Percentiles rank a stretch among this genome's conserved stretches.
phyloP scores from a whole-genome alignment of 2,797 vertebrate species.

The Melanotaenia maccullochi region DNA sequence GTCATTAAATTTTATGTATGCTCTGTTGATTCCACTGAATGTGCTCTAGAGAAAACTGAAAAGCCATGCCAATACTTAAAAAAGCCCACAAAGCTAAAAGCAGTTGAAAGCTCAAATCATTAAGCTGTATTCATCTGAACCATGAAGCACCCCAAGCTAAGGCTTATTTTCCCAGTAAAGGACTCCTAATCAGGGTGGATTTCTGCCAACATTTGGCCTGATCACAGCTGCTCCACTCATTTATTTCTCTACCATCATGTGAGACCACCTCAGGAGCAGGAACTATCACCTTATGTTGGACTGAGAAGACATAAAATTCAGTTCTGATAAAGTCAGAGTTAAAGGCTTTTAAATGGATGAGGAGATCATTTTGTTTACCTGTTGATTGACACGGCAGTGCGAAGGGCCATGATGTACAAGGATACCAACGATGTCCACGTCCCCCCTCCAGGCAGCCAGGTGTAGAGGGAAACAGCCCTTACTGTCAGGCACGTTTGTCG shows the following conservation, averaged over 20 bases:
- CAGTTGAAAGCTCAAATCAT: background rate
- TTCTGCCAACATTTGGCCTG: background rate
- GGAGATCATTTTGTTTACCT: slow-evolving; percentile 79
- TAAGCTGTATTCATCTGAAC: background rate
- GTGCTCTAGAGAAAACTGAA: background rate
- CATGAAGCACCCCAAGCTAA: background rate
- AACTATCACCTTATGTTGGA: background rate
- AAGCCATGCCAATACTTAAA: background rate
- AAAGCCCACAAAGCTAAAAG: background rate
- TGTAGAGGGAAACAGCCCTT: slow-evolving; percentile 97
- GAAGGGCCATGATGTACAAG: slow-evolving; percentile 94
- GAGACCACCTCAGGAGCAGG: background rate
- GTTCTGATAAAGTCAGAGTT: background rate
- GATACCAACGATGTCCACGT: slow-evolving; percentile 95
- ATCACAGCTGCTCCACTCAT: background rate
- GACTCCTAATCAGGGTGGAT: background rate
- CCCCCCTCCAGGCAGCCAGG: slow-evolving; percentile 96
- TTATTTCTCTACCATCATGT: background rate
- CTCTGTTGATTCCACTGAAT: background rate
- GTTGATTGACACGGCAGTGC: slow-evolving; percentile 94
- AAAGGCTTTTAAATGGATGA: background rate
- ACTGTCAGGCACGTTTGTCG: slow-evolving; percentile 92
- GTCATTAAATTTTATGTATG: too few species aligned
- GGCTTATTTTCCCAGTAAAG: background rate
- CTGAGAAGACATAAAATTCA: background rate